Percentiles rank a stretch among this genome's conserved stretches.
phyloP scores from a whole-genome alignment of 2,797 vertebrate species.

The Loriculus beryllinus region DNA sequence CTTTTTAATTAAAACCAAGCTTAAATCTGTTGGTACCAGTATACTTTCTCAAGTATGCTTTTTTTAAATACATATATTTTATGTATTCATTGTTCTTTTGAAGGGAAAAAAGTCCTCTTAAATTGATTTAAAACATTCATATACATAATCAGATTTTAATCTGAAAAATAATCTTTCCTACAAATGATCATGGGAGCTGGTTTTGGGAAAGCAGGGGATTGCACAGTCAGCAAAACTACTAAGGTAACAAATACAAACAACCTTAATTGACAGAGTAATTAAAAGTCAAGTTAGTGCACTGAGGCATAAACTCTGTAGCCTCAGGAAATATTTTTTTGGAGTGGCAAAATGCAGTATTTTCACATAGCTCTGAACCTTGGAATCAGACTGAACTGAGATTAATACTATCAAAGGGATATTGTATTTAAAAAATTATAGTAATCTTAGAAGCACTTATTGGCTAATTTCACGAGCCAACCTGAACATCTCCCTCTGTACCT shows the following conservation, averaged over 20 bases:
- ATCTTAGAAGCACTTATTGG: not conserved
- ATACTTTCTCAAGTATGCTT: fast-evolving
- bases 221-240: not conserved
- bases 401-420: not conserved
- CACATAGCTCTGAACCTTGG: not conserved
- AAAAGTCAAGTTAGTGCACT: not conserved
- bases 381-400: not conserved
- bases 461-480: not conserved
- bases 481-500: not conserved
- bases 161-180: not conserved
- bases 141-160: not conserved
- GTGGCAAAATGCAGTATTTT: not conserved
- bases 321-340: not conserved
- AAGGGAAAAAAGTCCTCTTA: not conserved
- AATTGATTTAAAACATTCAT: not conserved
- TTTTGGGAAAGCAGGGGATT: not conserved
- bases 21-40: not conserved
- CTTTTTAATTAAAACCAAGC: not conserved
- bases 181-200: not conserved
- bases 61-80: not conserved
- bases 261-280: not conserved
- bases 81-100: not conserved
- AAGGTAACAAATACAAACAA: not conserved
- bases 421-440: not conserved
- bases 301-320: not conserved